These are phyloP conservation scores for Altica lythri DNA, from an alignment of 2,888 invertebrate species.

Conservation along the genomic window DNA sequence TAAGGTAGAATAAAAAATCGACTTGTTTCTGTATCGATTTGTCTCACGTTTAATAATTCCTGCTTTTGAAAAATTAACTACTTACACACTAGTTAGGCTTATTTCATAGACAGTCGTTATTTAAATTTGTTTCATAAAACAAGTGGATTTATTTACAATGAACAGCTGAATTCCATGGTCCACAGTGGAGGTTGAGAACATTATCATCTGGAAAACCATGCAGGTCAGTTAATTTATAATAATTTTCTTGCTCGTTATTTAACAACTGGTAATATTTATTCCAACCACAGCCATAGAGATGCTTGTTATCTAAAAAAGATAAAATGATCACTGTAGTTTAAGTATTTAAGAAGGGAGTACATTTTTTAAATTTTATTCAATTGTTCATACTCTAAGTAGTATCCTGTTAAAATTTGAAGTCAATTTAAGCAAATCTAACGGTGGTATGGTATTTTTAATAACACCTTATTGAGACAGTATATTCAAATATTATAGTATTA, in stretches of 20 bases:
- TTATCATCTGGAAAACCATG: slow-evolving; percentile 42
- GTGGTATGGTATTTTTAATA: too few species aligned
- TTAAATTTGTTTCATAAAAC: neutral
- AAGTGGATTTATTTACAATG: slow-evolving; percentile 36
- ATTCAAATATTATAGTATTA: too few species aligned
- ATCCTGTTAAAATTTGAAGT: too few species aligned
- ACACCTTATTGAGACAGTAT: too few species aligned
- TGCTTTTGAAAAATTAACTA: slow-evolving; percentile 1
- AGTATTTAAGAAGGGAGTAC: too few species aligned
- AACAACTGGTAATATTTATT: slow-evolving; percentile 84
- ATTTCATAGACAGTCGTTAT: neutral
- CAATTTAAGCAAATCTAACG: too few species aligned
- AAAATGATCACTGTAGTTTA: too few species aligned
- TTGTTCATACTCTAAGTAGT: too few species aligned
- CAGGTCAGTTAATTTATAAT: slow-evolving; percentile 45
- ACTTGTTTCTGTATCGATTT: slow-evolving; percentile 4
- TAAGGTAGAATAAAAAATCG: neutral
- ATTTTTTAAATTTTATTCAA: too few species aligned
- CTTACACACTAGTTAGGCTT: neutral
- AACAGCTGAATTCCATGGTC: slow-evolving; percentile 59
- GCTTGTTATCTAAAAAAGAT: slow-evolving; percentile 62
- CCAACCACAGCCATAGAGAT: slow-evolving; percentile 77
- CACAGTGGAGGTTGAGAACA: slow-evolving; percentile 53
- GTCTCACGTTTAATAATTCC: neutral
- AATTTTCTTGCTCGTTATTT: slow-evolving; percentile 50